A percentile compares a stretch with the other conserved stretches of the same genome.
Conservation (phyloP, 1,140 invertebrate genomes). For the Drosophila murphyi region DNA sequence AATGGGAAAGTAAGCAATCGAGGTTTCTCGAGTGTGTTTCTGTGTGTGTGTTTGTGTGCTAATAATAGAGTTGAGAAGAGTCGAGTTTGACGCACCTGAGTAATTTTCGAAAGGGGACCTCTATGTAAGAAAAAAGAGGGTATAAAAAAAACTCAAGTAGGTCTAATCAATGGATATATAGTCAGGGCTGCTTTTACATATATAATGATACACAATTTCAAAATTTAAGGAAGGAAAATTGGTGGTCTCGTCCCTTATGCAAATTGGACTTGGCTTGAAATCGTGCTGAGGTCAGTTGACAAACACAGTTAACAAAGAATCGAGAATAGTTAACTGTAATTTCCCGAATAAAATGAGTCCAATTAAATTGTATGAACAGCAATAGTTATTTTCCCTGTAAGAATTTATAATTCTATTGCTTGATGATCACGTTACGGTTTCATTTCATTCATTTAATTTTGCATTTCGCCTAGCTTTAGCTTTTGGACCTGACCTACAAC, state of each 20-base stretch:
- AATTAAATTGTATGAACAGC: no score
- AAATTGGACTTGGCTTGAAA: not conserved
- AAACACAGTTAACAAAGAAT: not conserved
- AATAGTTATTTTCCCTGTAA: no score
- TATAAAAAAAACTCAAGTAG: not conserved
- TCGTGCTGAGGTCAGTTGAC: not conserved
- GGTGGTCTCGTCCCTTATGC: not conserved
- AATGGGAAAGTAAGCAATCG: slow-evolving; percentile 56
- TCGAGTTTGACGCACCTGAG: slow-evolving; percentile 23
- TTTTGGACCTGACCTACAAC: slow-evolving; percentile 68
- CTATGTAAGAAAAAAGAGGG: not conserved
- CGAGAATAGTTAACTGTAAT: slow-evolving; percentile 1
- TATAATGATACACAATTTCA: not conserved
- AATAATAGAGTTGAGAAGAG: slow-evolving; percentile 34
- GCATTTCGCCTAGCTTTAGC: slow-evolving; percentile 20
- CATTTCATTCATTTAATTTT: slow-evolving; percentile 3
- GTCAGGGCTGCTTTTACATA: not conserved
- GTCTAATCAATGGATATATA: not conserved
- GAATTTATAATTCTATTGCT: not conserved
- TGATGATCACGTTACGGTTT: slow-evolving; percentile 8
- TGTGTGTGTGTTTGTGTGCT: slow-evolving; percentile 18
- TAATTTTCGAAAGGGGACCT: slow-evolving; percentile 30
- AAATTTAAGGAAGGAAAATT: not conserved
- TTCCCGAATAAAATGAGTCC: slow-evolving; percentile 5
- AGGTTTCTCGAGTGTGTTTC: not conserved